A percentile compares a stretch with the other conserved stretches of the same genome.
Evolutionary conservation across 2,888 invertebrate species (phyloP).

Genomic region (Microplitis manilae): DNA sequence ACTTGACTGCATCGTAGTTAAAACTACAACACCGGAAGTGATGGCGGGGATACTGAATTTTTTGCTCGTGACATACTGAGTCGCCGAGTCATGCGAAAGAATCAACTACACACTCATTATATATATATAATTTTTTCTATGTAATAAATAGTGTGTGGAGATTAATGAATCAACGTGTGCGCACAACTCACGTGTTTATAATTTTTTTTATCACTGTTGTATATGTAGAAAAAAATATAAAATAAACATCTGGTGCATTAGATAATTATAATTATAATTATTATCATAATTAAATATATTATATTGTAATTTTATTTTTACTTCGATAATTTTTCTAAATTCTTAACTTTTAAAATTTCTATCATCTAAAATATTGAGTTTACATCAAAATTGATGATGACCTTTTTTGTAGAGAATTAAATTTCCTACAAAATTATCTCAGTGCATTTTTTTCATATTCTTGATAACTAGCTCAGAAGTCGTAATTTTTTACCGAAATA

Average conservation of each 20-base stretch:
- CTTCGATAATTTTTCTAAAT: too few species aligned
- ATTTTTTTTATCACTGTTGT: background rate
- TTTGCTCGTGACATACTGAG: slow-evolving; percentile 24
- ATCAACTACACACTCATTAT: slow-evolving; percentile 16
- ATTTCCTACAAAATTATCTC: too few species aligned
- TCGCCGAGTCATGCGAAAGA: slow-evolving; percentile 23
- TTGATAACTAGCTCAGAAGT: too few species aligned
- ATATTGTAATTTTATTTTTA: too few species aligned
- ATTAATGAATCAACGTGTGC: slow-evolving; percentile 2
- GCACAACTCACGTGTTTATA: slow-evolving; percentile 9
- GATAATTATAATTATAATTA: background rate
- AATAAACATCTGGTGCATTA: background rate
- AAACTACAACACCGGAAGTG: slow-evolving; percentile 1
- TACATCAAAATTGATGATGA: too few species aligned
- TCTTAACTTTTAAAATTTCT: too few species aligned
- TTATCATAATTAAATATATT: too few species aligned
- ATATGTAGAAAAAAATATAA: background rate
- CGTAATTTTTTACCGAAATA: too few species aligned
- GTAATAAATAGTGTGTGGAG: slow-evolving; percentile 5
- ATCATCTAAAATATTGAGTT: too few species aligned
- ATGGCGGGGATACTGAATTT: slow-evolving; percentile 20
- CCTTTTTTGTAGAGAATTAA: too few species aligned
- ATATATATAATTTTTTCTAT: background rate
- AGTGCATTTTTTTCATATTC: too few species aligned
- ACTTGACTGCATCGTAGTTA: slow-evolving; percentile 14